Evolutionary conservation across 1,140 invertebrate genomes (phyloP).

Genomic region (Drosophila seguyi): DNA sequence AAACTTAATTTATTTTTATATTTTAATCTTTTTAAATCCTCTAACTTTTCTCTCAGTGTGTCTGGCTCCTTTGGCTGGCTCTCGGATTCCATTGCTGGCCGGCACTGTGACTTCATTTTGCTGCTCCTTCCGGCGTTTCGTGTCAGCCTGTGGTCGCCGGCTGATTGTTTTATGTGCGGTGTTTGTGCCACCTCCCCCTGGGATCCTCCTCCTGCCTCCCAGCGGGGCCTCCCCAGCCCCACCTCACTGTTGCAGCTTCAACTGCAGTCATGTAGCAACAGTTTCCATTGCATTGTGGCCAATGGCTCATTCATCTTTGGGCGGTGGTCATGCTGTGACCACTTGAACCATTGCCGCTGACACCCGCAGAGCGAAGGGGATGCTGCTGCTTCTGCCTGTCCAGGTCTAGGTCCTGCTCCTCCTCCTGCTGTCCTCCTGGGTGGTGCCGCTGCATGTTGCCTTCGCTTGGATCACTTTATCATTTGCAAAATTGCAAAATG

Average conservation of each 20-base stretch:
- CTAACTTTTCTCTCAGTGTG: background rate
- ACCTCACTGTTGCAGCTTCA: constrained; percentile 34
- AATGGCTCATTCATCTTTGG: constrained; percentile 75
- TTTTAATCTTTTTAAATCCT: background rate
- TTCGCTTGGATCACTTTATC: constrained; percentile 73
- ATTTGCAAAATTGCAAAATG: constrained; percentile 83
- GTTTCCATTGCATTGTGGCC: constrained; percentile 61
- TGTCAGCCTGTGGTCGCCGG: constrained; percentile 70
- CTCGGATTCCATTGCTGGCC: constrained; percentile 14
- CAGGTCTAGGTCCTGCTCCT: background rate
- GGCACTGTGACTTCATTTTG: constrained; percentile 70
- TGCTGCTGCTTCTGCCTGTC: background rate
- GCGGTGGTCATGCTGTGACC: constrained; percentile 71
- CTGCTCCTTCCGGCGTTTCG: constrained; percentile 66
- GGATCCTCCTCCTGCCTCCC: background rate
- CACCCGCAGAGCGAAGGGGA: constrained; percentile 37
- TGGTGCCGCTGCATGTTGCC: constrained; percentile 24
- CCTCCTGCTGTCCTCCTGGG: background rate
- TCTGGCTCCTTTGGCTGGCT: constrained; percentile 5
- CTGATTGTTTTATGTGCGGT: constrained; percentile 80
- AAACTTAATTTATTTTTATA: background rate
- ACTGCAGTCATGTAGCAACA: constrained; percentile 57
- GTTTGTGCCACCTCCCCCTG: constrained; percentile 43
- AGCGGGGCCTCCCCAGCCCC: too few species aligned
- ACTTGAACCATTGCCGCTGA: constrained; percentile 71